Evolutionary conservation across 2,797 vertebrate genomes (phyloP), one percentile per base, ranked within the genome.

Genomic region (Alosa sapidissima): DNA sequence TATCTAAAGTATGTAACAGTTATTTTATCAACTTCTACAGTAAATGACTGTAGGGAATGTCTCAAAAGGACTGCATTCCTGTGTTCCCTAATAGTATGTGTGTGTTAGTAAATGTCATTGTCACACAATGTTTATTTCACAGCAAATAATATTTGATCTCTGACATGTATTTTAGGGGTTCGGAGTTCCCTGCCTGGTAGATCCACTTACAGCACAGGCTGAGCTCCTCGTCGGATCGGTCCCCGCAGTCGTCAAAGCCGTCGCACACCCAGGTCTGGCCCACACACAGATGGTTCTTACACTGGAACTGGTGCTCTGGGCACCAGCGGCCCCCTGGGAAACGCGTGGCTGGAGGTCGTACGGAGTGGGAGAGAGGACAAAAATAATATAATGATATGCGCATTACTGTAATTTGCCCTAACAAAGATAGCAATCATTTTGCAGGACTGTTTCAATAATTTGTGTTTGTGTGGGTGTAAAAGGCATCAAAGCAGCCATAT

Each of bases 251-350:
- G 19, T 95, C 88, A 0, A 11, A 0, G 62, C 93, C 93, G 1
- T 95, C 94, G 62, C 94, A 95, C 89, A 95, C 93, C 91, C 91
- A 95, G 86, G 47, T 58, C 87, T 87, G 89, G 87, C 1, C 90
- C 88, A 95, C 90, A 87, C 94, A 95, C 87, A 95, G 89, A 72
- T 5, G 91, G 89, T 95, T 95, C 0, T 48, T 86, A 81, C 94
- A 95, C 90, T 95, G 72, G 83, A 94, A 95, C 89, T 91, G 88
- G 47, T 52, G 45, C 1, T 1, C 47, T 19, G 89, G 92, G 55
- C 94, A 95, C 92, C 93, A 95, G 10, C 92, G 92, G 83, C 94
- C 94, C 81, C 93, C 94, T 83, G 94, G 94, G 91, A 82, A 95
- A 84, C 94, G 93, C 33, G 94, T 95, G 4, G 94, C 94, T 95